Percentiles rank a stretch among this genome's conserved stretches.
Evolutionary conservation across 2,888 invertebrate genomes (phyloP).

Genomic region (Ptilodon capucinus): DNA sequence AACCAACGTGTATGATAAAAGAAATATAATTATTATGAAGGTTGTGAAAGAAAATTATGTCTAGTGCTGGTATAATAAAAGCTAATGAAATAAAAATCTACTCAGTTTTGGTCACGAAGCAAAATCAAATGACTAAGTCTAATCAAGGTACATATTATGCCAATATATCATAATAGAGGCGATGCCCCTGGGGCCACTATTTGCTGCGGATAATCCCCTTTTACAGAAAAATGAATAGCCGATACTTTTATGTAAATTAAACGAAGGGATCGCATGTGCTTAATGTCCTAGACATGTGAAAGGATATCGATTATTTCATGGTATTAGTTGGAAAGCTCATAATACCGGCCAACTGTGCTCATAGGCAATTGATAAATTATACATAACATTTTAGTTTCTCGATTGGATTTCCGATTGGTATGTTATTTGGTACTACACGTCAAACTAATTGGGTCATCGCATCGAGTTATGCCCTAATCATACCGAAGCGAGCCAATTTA

Average conservation of each 20-base stretch:
- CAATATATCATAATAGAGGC: constrained; percentile 55
- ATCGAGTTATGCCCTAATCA: no score
- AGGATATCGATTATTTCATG: constrained; percentile 53
- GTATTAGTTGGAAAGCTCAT: constrained; percentile 47
- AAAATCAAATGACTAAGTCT: constrained; percentile 27
- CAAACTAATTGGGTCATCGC: no score
- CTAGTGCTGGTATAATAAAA: no score
- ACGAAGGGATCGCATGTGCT: constrained; percentile 62
- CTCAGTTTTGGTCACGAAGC: not conserved
- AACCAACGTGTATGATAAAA: no score
- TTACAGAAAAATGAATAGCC: constrained; percentile 75
- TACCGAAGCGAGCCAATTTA: no score
- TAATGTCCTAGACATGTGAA: constrained; percentile 43
- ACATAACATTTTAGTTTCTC: no score
- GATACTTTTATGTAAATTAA: constrained; percentile 77
- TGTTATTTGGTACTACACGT: no score
- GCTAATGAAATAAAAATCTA: no score
- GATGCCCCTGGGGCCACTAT: constrained; percentile 69
- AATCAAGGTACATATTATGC: constrained; percentile 46
- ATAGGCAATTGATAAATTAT: not conserved
- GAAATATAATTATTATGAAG: no score
- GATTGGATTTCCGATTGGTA: no score
- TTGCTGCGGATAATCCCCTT: constrained; percentile 74
- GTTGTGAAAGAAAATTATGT: no score
- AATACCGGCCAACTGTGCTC: constrained; percentile 55